Percentiles rank a stretch among this genome's conserved stretches.
phyloP scores from a whole-genome alignment of 2,888 invertebrate genomes.

The Ischnus inquisitorius region DNA sequence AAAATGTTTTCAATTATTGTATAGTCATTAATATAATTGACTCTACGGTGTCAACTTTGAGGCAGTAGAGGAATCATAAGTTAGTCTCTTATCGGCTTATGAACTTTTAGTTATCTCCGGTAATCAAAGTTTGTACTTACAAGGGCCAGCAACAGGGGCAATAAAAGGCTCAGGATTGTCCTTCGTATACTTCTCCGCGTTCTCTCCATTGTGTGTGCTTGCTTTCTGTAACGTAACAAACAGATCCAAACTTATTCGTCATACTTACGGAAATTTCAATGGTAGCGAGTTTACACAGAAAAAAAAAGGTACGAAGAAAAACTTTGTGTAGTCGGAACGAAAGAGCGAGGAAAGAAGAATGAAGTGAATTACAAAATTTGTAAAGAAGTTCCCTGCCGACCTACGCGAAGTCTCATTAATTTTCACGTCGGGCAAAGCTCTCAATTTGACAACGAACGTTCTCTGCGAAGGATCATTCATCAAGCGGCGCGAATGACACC shows the following conservation, averaged over 20 bases:
- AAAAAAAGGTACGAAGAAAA: conserved; percentile 40
- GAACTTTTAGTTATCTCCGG: not conserved
- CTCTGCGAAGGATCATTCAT: conserved; percentile 50
- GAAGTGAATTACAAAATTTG: conserved; percentile 9
- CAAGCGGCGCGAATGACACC: conserved; percentile 33
- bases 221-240: conserved; percentile 70
- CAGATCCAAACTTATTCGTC: conserved; percentile 50
- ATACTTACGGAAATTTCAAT: not conserved
- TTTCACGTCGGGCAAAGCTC: conserved; percentile 42
- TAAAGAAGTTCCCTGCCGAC: conserved; percentile 36
- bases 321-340: conserved; percentile 5
- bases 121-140: conserved; percentile 78
- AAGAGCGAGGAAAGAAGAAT: conserved; percentile 1
- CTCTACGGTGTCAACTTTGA: not conserved
- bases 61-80: not conserved
- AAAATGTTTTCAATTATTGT: not conserved
- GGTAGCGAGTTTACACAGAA: not conserved
- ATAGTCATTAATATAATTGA: not conserved
- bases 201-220: conserved; percentile 81
- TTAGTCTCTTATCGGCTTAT: not conserved
- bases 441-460: conserved; percentile 42
- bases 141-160: conserved; percentile 80
- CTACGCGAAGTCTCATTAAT: conserved; percentile 48
- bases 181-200: conserved; percentile 84
- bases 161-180: conserved; percentile 79